Conservation (phyloP, 2,888 invertebrate genomes). For the Cheilosia impressa region DNA sequence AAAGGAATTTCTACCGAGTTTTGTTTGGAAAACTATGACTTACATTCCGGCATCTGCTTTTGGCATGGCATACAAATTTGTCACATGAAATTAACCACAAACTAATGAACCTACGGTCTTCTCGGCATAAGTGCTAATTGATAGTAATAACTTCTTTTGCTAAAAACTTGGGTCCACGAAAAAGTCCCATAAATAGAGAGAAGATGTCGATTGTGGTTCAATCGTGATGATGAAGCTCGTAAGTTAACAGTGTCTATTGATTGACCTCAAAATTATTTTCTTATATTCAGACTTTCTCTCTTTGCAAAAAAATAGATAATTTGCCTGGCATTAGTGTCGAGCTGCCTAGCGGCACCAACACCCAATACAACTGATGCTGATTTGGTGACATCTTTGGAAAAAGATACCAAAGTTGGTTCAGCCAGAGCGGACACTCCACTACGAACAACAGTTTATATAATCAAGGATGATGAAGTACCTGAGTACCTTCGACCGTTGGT, state of each 20-base stretch:
- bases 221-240: slow-evolving; percentile 43
- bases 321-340: slow-evolving; percentile 3
- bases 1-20: no score
- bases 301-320: slow-evolving; percentile 19
- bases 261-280: background rate
- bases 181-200: slow-evolving; percentile 24
- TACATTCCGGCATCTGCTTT: no score
- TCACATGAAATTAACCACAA: background rate
- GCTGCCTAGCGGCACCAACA: slow-evolving; percentile 35
- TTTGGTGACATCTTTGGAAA: no score
- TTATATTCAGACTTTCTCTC: background rate
- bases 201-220: background rate
- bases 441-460: slow-evolving; percentile 7
- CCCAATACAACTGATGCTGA: background rate
- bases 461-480: background rate
- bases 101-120: background rate
- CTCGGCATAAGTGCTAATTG: background rate
- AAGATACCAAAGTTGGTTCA: background rate
- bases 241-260: slow-evolving; percentile 7
- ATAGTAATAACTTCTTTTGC: background rate
- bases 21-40: background rate
- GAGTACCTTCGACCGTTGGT: slow-evolving; percentile 5
- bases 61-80: background rate
- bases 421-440: background rate
- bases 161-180: background rate